Evolutionary conservation across 2,113 vertebrate species (phyloP).

Genomic region (Oryzias curvinotus): DNA sequence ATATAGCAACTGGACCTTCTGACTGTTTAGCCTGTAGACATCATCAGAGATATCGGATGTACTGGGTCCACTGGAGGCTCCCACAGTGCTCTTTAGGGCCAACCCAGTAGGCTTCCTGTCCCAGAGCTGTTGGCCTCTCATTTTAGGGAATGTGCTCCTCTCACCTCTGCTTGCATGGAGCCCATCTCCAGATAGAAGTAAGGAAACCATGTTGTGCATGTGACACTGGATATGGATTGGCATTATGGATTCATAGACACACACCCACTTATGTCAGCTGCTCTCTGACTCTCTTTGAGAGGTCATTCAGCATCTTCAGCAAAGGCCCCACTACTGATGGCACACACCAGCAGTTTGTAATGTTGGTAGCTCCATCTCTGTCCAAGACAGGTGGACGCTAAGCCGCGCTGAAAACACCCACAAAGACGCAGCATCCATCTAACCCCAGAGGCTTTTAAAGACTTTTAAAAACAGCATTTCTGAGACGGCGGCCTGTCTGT

Average conservation of each 20-base stretch:
- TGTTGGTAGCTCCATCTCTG: constrained; percentile 51
- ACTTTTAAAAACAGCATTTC: constrained; percentile 69
- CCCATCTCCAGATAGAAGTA: constrained; percentile 45
- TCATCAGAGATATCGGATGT: constrained; percentile 70
- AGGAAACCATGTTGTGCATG: constrained; percentile 60
- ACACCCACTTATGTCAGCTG: constrained; percentile 59
- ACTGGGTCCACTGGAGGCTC: constrained; percentile 60
- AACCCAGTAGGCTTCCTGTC: constrained; percentile 62
- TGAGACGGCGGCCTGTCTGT: constrained; percentile 47
- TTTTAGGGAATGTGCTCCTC: constrained; percentile 62
- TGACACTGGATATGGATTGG: constrained; percentile 64
- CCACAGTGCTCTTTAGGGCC: constrained; percentile 68
- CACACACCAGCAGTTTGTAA: constrained; percentile 17
- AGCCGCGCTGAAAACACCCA: constrained; percentile 49
- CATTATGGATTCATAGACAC: constrained; percentile 16
- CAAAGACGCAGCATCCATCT: constrained; percentile 49
- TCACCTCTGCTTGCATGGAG: constrained; percentile 43
- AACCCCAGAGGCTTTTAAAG: constrained; percentile 68
- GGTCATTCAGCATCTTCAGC: constrained; percentile 65
- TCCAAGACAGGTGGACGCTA: constrained; percentile 66
- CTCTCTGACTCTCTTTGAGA: constrained; percentile 53
- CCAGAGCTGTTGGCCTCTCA: constrained; percentile 55
- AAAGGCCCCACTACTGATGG: constrained; percentile 22
- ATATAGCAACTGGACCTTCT: constrained; percentile 74
- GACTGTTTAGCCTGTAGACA: constrained; percentile 75